Conservation (phyloP, 92 coral and sea anemone species). For the Muricea muricata region DNA sequence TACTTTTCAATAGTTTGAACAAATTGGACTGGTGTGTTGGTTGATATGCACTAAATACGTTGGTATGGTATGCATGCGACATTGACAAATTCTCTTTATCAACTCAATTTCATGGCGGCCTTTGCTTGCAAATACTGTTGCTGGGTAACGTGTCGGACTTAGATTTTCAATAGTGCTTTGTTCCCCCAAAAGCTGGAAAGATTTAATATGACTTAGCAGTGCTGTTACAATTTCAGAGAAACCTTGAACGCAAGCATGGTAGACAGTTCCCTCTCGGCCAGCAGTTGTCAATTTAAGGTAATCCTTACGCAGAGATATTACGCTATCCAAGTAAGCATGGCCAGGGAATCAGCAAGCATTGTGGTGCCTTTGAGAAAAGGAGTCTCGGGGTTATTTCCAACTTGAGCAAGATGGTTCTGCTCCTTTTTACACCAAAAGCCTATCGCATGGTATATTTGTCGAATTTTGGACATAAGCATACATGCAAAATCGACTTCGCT, state of each 20-base stretch:
- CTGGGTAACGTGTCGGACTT: constrained; percentile 67
- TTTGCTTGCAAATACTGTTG: constrained; percentile 66
- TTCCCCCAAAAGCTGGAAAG: constrained; percentile 39
- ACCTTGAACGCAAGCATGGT: constrained; percentile 52
- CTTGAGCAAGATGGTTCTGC: constrained; percentile 38
- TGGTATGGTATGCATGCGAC: constrained; percentile 77
- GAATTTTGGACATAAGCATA: constrained; percentile 52
- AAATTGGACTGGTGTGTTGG: constrained; percentile 60
- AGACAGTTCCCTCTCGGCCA: constrained; percentile 71
- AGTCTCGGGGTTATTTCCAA: not conserved
- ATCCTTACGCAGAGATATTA: constrained; percentile 27
- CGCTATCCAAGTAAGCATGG: constrained; percentile 19
- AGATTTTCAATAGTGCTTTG: not conserved
- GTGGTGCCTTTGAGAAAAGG: constrained; percentile 13
- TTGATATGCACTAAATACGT: constrained; percentile 69
- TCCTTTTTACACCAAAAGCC: constrained; percentile 68
- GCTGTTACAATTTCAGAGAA: constrained; percentile 53
- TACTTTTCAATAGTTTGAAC: constrained; percentile 19
- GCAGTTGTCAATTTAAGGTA: constrained; percentile 36
- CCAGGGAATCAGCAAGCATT: not conserved
- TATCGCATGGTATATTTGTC: constrained; percentile 65
- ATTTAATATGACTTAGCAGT: constrained; percentile 41
- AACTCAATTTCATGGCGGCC: constrained; percentile 67
- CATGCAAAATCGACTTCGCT: constrained; percentile 57
- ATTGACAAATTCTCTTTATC: constrained; percentile 69